These are phyloP conservation scores for Phanerotoma sp. DNA, from an alignment of 2,888 invertebrate genomes.

Conservation along the genomic window DNA sequence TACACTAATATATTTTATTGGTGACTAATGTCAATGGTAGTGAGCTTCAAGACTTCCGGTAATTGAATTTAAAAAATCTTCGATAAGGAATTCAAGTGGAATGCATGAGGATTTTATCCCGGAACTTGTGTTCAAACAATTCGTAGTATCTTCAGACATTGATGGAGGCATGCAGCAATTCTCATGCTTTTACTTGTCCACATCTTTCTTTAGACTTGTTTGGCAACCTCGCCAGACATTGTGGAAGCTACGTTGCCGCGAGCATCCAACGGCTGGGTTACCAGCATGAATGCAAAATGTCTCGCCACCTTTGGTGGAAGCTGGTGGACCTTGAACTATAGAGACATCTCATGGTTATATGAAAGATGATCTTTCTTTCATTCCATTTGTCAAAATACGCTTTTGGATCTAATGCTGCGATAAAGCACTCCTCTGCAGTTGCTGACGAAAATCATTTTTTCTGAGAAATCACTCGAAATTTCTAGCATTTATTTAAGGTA, in stretches of 20 bases:
- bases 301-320: background rate
- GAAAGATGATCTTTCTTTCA: background rate
- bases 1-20: too few relatives aligned
- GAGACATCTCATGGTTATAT: conserved; percentile 7
- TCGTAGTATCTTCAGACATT: background rate
- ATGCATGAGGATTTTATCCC: conserved; percentile 7
- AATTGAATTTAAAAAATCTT: background rate
- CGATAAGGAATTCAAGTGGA: conserved; percentile 2
- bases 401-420: background rate
- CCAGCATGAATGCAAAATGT: conserved; percentile 17
- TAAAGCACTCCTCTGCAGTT: too few relatives aligned
- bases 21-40: too few relatives aligned
- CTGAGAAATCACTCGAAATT: too few relatives aligned
- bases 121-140: background rate
- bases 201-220: conserved; percentile 2
- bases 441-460: too few relatives aligned
- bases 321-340: conserved; percentile 17
- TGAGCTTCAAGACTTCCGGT: background rate
- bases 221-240: conserved; percentile 20
- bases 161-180: conserved; percentile 12
- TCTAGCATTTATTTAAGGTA: too few relatives aligned
- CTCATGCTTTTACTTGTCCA: conserved; percentile 1
- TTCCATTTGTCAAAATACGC: background rate
- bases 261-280: background rate
- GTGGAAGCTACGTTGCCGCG: conserved; percentile 19